phyloP scores from a whole-genome alignment of 2,888 invertebrate genomes.

The Tipula helvola region DNA sequence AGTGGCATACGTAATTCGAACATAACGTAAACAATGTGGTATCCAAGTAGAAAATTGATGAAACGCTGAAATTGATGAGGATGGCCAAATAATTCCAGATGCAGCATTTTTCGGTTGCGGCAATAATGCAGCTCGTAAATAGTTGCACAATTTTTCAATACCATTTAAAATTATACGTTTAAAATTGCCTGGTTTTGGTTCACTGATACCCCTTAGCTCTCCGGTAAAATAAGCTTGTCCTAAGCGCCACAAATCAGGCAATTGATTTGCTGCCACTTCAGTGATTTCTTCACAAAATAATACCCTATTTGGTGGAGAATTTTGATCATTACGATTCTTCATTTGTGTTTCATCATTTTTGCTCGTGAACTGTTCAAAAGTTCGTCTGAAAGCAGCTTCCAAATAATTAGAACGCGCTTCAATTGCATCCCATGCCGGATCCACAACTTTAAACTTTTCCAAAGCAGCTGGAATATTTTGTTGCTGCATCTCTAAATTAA shows the following conservation, averaged over 20 bases:
- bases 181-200: conserved; percentile 62
- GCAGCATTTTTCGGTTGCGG: conserved; percentile 48
- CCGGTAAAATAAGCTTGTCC: conserved; percentile 90
- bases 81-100: conserved; percentile 32
- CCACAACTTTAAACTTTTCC: conserved; percentile 43
- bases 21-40: conserved; percentile 66
- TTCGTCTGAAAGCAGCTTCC: conserved; percentile 30
- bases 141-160: conserved; percentile 60
- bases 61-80: conserved; percentile 42
- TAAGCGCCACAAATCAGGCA: conserved; percentile 91
- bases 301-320: conserved; percentile 48
- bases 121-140: conserved; percentile 60
- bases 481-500: conserved; percentile 52
- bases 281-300: conserved; percentile 70
- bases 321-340: conserved; percentile 25
- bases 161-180: conserved; percentile 72
- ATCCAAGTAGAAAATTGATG: conserved; percentile 53
- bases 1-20: conserved; percentile 67
- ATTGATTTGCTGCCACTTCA: conserved; percentile 56
- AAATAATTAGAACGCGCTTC: conserved; percentile 71
- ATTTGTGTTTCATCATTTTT: conserved; percentile 26
- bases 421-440: conserved; percentile 96
- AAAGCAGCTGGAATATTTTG: conserved; percentile 27
- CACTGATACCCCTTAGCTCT: conserved; percentile 63
- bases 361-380: conserved; percentile 30